Evolutionary conservation across 2,113 vertebrate genomes (phyloP).

Genomic region (Otus sunia): DNA sequence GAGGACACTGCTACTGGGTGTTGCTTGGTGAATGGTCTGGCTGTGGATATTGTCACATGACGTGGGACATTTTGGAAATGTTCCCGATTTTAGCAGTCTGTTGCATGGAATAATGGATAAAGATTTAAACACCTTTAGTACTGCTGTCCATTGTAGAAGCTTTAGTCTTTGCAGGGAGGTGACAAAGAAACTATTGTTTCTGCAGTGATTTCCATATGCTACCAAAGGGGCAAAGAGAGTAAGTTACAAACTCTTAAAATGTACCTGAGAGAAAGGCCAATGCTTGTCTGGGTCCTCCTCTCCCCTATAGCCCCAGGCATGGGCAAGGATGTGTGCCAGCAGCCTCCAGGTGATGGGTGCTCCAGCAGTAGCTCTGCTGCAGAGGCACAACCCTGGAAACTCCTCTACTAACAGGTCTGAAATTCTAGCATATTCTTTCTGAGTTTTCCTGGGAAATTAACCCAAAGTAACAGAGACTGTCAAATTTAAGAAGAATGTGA

Average conservation of each 20-base stretch:
- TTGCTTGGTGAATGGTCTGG: background rate
- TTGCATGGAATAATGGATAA: background rate
- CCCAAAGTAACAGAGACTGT: background rate
- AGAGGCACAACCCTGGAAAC: background rate
- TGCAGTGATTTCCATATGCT: background rate
- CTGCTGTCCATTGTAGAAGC: background rate
- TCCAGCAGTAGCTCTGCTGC: background rate
- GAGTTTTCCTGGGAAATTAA: background rate
- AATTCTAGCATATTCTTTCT: background rate
- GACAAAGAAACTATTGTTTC: background rate
- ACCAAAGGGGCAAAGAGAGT: background rate
- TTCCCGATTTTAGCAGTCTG: background rate
- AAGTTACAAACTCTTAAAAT: background rate
- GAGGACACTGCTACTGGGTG: background rate
- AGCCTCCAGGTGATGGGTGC: too few species aligned
- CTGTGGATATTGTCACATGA: background rate
- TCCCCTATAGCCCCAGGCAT: fast-evolving
- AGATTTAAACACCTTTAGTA: background rate
- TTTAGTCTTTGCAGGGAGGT: background rate
- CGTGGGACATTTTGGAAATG: background rate
- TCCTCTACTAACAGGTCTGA: background rate
- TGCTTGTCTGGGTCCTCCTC: background rate
- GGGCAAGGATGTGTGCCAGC: background rate
- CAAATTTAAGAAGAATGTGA: background rate
- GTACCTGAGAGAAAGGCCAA: background rate